Conservation (phyloP, 2,797 vertebrate species). For the Pelobates cultripes region DNA sequence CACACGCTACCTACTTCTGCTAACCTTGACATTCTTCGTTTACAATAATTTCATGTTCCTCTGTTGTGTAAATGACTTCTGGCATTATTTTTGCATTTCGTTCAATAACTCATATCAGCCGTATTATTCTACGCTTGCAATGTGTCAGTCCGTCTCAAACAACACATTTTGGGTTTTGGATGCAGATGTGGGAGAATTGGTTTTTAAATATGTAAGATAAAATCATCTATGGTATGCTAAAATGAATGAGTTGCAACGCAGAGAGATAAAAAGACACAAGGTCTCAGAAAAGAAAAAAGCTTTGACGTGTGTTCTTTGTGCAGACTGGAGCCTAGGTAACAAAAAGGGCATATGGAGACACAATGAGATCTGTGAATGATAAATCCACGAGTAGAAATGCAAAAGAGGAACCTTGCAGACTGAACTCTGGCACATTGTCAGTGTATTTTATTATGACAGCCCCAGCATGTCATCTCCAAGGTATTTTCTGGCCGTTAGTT, state of each 20-base stretch:
- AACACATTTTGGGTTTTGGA: no score
- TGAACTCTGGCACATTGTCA: not conserved
- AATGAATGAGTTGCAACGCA: not conserved
- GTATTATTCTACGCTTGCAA: no score
- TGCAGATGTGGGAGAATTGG: not conserved
- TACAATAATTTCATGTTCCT: no score
- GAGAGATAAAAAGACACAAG: conserved; percentile 2
- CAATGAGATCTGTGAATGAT: conserved; percentile 3
- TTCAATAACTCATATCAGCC: no score
- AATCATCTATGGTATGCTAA: not conserved
- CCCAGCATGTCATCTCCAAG: no score
- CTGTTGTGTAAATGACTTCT: no score
- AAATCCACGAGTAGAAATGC: not conserved
- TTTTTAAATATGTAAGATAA: not conserved
- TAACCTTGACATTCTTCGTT: no score
- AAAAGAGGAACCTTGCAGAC: conserved; percentile 13
- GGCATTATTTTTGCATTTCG: no score
- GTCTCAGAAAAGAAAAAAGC: conserved; percentile 8
- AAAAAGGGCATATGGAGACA: conserved; percentile 35
- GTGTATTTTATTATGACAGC: no score
- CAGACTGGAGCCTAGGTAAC: conserved; percentile 3
- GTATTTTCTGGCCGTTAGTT: no score
- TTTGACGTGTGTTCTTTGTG: conserved; percentile 43
- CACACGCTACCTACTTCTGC: no score
- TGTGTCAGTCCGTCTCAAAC: no score